Percentiles rank a stretch among this genome's conserved stretches.
These are phyloP conservation scores for Hyperoplus immaculatus DNA, from an alignment of 2,797 vertebrate genomes.

Conservation along the genomic window DNA sequence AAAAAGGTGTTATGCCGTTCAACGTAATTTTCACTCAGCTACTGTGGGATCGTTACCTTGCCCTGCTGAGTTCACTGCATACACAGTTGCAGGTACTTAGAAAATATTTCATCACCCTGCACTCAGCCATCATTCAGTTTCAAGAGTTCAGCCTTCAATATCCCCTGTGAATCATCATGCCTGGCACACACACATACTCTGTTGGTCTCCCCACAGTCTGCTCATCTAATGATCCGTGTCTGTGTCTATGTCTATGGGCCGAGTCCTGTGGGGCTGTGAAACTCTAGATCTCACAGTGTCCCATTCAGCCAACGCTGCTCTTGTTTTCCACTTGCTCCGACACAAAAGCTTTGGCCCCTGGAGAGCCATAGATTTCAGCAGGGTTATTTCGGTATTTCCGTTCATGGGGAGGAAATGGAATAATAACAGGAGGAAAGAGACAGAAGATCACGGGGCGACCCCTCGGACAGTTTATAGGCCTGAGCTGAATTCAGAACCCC, in stretches of 20 bases:
- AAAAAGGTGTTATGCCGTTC: constrained; percentile 5
- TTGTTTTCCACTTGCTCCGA: constrained; percentile 79
- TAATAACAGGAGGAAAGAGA: constrained; percentile 78
- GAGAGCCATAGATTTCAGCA: constrained; percentile 82
- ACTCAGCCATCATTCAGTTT: constrained; percentile 45
- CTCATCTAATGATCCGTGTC: constrained; percentile 68
- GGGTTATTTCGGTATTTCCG: constrained; percentile 84
- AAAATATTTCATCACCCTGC: constrained; percentile 62
- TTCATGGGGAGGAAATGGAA: constrained; percentile 84
- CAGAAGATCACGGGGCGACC: constrained; percentile 73
- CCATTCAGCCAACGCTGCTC: constrained; percentile 66
- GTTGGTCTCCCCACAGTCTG: constrained; percentile 42
- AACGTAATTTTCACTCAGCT: not conserved
- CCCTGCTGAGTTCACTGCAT: constrained; percentile 11
- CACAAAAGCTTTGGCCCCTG: constrained; percentile 78
- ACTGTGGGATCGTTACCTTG: constrained; percentile 13
- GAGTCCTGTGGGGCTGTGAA: constrained; percentile 67
- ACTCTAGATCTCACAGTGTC: constrained; percentile 64
- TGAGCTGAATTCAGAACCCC: constrained; percentile 31
- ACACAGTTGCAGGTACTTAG: constrained; percentile 39
- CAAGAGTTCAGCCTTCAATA: constrained; percentile 37
- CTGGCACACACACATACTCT: constrained; percentile 45
- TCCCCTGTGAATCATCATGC: constrained; percentile 40
- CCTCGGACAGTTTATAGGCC: constrained; percentile 39
- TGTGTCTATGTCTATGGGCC: constrained; percentile 51